Evolutionary conservation across 2,113 vertebrate genomes (phyloP).

Genomic region (Festucalex cinctus): DNA sequence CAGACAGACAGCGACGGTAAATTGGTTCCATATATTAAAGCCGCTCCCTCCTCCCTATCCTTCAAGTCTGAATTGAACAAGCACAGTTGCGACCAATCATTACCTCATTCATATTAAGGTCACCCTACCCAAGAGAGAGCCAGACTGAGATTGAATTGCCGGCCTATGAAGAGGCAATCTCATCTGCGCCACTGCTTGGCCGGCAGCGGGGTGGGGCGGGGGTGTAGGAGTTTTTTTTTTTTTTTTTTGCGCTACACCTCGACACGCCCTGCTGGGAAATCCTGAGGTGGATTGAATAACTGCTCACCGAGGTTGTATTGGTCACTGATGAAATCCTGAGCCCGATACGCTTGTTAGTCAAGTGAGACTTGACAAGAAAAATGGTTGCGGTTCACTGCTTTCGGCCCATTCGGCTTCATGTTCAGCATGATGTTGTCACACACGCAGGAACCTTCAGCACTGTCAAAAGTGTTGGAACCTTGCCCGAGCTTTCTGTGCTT

Average conservation of each 20-base stretch:
- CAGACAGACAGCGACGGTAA: constrained; percentile 12
- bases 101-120: constrained; percentile 38
- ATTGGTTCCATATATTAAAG: constrained; percentile 14
- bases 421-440: background rate
- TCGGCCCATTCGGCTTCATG: background rate
- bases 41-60: background rate
- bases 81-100: constrained; percentile 43
- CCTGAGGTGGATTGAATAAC: constrained; percentile 11
- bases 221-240: background rate
- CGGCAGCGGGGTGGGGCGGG: background rate
- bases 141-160: constrained; percentile 44
- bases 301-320: constrained; percentile 13
- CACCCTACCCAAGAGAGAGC: constrained; percentile 36
- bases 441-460: background rate
- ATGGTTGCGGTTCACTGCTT: background rate
- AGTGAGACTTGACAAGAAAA: constrained; percentile 17
- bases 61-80: constrained; percentile 32
- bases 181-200: constrained; percentile 48
- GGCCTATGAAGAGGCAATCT: constrained; percentile 53
- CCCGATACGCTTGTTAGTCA: background rate
- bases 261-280: constrained; percentile 39
- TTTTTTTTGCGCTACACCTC: background rate
- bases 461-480: background rate
- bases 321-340: constrained; percentile 12
- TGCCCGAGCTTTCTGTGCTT: background rate